These are phyloP conservation scores for Alauda arvensis DNA, from an alignment of 2,797 vertebrate genomes.

Conservation along the genomic window DNA sequence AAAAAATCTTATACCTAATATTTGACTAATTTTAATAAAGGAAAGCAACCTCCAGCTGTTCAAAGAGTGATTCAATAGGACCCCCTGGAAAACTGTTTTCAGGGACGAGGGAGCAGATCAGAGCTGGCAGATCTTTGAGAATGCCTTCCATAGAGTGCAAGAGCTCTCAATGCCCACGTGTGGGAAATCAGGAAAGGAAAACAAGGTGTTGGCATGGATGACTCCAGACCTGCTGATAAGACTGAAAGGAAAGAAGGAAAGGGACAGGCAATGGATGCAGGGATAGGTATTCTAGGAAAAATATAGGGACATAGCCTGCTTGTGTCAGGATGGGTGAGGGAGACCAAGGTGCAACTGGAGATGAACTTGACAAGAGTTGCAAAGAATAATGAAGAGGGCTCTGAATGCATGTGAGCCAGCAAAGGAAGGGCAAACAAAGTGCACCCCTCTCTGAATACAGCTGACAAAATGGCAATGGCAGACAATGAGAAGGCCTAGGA, in stretches of 20 bases:
- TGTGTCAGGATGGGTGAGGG: background rate
- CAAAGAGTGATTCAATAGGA: background rate
- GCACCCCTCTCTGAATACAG: rapidly evolving
- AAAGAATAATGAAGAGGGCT: background rate
- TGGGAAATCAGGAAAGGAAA: background rate
- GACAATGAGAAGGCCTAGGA: background rate
- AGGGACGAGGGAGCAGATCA: background rate
- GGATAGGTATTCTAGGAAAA: background rate
- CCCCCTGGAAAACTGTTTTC: background rate
- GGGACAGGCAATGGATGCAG: background rate
- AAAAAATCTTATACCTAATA: background rate
- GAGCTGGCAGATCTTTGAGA: background rate
- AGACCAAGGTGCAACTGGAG: background rate
- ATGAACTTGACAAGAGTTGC: background rate
- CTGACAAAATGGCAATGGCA: background rate
- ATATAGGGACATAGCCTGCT: rapidly evolving
- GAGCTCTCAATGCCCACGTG: background rate
- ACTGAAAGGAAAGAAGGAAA: background rate
- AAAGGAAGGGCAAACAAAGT: background rate
- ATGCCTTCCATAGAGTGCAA: background rate
- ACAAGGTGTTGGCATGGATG: background rate
- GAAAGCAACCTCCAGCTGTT: background rate
- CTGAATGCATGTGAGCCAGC: background rate
- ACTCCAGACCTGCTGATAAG: background rate
- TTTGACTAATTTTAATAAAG: background rate